A percentile compares a stretch with the other conserved stretches of the same genome.
These are phyloP conservation scores for Myotis vivesi DNA, from an alignment of 2,797 vertebrate genomes.

Conservation along the genomic window DNA sequence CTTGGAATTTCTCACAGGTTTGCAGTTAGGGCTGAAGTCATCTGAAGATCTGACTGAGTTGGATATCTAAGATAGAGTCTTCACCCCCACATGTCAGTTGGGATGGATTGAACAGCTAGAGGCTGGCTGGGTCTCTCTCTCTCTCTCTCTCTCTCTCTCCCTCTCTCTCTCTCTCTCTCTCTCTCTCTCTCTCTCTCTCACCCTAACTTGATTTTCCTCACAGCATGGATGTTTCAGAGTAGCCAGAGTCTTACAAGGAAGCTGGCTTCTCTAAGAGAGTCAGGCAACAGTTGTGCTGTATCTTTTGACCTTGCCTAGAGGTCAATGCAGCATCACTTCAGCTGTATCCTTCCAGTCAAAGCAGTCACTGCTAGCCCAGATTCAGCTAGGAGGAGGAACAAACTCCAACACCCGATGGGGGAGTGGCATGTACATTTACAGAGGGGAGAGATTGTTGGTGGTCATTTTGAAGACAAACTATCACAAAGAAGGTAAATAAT, in stretches of 20 bases:
- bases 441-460: neutral
- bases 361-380: neutral
- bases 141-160: no score
- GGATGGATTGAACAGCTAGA: neutral
- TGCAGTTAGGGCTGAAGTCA: neutral
- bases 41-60: neutral
- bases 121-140: neutral
- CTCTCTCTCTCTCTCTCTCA: no score
- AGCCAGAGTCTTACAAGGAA: neutral
- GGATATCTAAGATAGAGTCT: neutral
- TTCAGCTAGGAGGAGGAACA: neutral
- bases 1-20: neutral
- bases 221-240: neutral
- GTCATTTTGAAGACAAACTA: neutral
- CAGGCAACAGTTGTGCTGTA: neutral
- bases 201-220: neutral
- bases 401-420: neutral
- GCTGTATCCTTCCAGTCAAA: neutral
- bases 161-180: neutral
- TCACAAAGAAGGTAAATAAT: constrained; percentile 25
- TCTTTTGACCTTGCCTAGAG: neutral
- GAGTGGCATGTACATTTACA: neutral
- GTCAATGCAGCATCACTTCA: neutral
- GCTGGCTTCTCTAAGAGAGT: neutral
- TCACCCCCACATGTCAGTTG: neutral